Evolutionary conservation across 2,797 vertebrate genomes (phyloP).

Genomic region (Takifugu rubripes): DNA sequence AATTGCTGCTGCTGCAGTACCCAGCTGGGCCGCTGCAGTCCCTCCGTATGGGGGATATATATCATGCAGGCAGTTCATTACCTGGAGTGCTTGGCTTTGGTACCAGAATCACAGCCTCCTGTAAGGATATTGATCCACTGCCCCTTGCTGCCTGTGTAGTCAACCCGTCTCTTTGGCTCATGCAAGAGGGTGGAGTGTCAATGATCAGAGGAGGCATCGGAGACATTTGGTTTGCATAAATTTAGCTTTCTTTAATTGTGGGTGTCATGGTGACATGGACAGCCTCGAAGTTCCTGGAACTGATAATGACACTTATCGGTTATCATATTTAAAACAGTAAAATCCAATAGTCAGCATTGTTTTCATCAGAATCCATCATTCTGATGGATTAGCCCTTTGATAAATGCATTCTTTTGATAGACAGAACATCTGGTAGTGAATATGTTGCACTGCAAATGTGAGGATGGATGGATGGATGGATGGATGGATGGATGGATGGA

Average conservation of each 20-base stretch:
- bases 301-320: too few species aligned
- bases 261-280: not conserved
- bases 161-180: constrained; percentile 23
- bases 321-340: too few species aligned
- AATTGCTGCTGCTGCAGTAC: constrained; percentile 78
- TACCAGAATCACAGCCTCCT: constrained; percentile 50
- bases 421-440: constrained; percentile 28
- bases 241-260: not conserved
- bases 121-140: constrained; percentile 65
- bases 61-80: constrained; percentile 83
- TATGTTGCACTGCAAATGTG: constrained; percentile 34
- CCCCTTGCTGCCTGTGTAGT: constrained; percentile 33
- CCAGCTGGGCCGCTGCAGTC: constrained; percentile 62
- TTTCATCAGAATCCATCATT: too few species aligned
- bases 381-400: constrained; percentile 38
- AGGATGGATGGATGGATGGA: not conserved
- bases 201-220: constrained; percentile 7
- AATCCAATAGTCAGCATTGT: too few species aligned
- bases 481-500: too few species aligned
- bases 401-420: constrained; percentile 47
- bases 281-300: too few species aligned
- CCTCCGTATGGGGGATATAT: constrained; percentile 62
- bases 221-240: not conserved
- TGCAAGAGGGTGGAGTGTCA: constrained; percentile 14
- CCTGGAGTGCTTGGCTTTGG: constrained; percentile 76